Evolutionary conservation across 2,888 invertebrate species (phyloP).

Genomic region (Tribolium freemani): DNA sequence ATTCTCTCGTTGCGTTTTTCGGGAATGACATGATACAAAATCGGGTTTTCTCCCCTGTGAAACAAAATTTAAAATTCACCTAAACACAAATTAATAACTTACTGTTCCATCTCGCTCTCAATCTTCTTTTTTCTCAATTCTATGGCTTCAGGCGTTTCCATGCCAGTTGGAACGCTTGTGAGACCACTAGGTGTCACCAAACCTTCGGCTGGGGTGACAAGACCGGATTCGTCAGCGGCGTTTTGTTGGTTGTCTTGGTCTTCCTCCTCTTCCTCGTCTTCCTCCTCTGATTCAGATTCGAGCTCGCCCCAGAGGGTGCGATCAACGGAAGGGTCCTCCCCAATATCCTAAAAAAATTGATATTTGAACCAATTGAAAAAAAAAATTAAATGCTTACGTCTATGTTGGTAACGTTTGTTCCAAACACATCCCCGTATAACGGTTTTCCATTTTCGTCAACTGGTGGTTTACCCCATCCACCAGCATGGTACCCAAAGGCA

Average conservation of each 20-base stretch:
- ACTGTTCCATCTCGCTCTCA: constrained; percentile 96
- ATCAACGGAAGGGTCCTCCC: constrained; percentile 91
- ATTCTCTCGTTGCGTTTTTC: constrained; percentile 94
- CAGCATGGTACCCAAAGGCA: constrained; percentile 99
- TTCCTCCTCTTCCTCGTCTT: constrained; percentile 78
- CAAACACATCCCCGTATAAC: constrained; percentile 98
- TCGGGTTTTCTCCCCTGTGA: constrained; percentile 89
- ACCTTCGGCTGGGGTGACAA: constrained; percentile 94
- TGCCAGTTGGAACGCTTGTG: constrained; percentile 90
- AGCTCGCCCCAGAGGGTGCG: constrained; percentile 97
- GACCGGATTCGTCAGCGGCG: constrained; percentile 80
- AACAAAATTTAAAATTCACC: neutral
- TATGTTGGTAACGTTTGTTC: constrained; percentile 80
- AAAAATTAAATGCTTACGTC: constrained; percentile 72
- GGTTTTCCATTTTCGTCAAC: constrained; percentile 99
- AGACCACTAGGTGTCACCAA: constrained; percentile 96
- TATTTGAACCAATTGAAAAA: constrained; percentile 1
- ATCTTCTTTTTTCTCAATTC: constrained; percentile 97
- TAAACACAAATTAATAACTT: constrained; percentile 44
- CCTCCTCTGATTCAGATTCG: constrained; percentile 90
- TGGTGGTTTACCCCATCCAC: constrained; percentile 99
- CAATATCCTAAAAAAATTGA: constrained; percentile 69
- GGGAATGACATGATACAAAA: constrained; percentile 94
- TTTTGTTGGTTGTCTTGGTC: constrained; percentile 75
- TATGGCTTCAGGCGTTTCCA: constrained; percentile 99